These are phyloP conservation scores for Euschistus heros DNA, from an alignment of 1,140 invertebrate species.

Conservation along the genomic window DNA sequence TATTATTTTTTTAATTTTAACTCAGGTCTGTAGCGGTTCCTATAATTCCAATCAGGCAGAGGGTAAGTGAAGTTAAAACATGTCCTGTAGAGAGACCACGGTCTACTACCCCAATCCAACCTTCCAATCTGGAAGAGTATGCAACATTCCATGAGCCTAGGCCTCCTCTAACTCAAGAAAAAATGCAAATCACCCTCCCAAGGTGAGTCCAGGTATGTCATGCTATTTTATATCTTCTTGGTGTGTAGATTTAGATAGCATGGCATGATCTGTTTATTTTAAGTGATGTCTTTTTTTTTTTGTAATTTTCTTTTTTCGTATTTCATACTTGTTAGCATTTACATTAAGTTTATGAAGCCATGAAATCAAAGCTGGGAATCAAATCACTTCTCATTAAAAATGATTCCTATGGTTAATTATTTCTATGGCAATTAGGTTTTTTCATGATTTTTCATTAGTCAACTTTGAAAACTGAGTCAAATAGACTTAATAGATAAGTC, in stretches of 20 bases:
- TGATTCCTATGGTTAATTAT: no score
- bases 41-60: conserved; percentile 66
- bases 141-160: conserved; percentile 34
- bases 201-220: conserved; percentile 40
- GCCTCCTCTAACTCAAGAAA: conserved; percentile 38
- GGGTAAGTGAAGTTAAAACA: conserved; percentile 57
- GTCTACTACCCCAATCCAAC: conserved; percentile 70
- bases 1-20: conserved; percentile 5
- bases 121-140: conserved; percentile 62
- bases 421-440: no score
- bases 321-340: no score
- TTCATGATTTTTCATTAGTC: no score
- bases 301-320: no score
- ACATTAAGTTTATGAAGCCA: no score
- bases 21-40: conserved; percentile 59
- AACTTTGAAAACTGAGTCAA: no score
- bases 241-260: conserved; percentile 5
- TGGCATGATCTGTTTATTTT: background rate
- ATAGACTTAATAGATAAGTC: no score
- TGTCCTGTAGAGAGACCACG: conserved; percentile 75
- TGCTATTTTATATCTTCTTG: conserved; percentile 25
- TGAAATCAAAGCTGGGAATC: no score
- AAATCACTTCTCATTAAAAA: no score
- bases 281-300: no score
- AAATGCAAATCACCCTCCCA: conserved; percentile 57